phyloP scores from a whole-genome alignment of 2,797 vertebrate species.

The Erpetoichthys calabaricus region DNA sequence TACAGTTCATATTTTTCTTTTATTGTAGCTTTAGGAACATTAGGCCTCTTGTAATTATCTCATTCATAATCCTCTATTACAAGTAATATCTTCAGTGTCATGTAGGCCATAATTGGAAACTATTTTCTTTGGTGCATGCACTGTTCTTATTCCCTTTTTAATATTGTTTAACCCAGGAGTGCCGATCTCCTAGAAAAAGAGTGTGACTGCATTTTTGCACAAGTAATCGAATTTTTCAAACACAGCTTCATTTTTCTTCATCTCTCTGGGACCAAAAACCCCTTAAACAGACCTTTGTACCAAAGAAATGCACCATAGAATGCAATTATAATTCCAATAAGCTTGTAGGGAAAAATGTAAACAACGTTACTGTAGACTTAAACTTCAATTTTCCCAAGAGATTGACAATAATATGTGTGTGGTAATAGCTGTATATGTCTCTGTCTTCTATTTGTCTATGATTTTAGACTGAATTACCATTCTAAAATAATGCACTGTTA shows the following conservation, averaged over 20 bases:
- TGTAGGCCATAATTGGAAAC: constrained; percentile 42
- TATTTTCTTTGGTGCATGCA: constrained; percentile 36
- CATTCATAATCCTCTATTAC: constrained; percentile 39
- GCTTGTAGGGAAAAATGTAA: constrained; percentile 53
- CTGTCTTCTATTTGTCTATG: too few relatives aligned
- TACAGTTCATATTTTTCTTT: constrained; percentile 29
- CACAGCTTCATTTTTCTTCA: constrained; percentile 59
- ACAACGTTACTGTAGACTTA: constrained; percentile 42
- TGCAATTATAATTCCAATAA: constrained; percentile 61
- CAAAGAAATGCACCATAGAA: constrained; percentile 48
- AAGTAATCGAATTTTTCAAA: constrained; percentile 65
- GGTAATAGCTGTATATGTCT: too few relatives aligned
- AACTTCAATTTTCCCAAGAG: constrained; percentile 37
- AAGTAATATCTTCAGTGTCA: constrained; percentile 33
- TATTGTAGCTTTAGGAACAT: constrained; percentile 32
- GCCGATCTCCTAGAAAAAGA: constrained; percentile 37
- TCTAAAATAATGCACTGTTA: too few relatives aligned
- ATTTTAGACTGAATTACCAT: too few relatives aligned
- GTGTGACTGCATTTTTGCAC: constrained; percentile 48
- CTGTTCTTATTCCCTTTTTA: constrained; percentile 39
- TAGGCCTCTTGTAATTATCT: constrained; percentile 35
- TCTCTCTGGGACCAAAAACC: constrained; percentile 53
- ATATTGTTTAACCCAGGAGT: constrained; percentile 47
- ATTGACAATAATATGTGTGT: constrained; percentile 33
- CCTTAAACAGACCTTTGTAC: constrained; percentile 53